Evolutionary conservation across 2,113 vertebrate genomes (phyloP).

Genomic region (Centrocercus urophasianus): DNA sequence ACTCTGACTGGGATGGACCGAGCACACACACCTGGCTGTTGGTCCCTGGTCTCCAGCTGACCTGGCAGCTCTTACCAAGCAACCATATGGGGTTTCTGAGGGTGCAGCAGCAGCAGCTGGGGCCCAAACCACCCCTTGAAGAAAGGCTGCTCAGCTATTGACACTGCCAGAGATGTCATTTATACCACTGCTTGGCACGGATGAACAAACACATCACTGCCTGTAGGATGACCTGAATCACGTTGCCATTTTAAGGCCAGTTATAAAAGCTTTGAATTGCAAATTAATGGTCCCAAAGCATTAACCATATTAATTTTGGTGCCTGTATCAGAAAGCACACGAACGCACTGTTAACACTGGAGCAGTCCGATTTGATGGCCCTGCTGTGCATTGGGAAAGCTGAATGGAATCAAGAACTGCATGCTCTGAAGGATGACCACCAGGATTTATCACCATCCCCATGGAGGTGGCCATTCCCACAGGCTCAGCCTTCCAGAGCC

Average conservation of each 20-base stretch:
- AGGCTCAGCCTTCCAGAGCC: neutral
- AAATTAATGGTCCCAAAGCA: neutral
- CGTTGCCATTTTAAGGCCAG: neutral
- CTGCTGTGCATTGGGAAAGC: neutral
- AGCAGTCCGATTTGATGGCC: neutral
- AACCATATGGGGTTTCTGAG: no score
- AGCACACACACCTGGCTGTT: no score
- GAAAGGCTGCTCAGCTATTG: neutral
- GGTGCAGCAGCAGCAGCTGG: no score
- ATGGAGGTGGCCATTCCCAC: neutral
- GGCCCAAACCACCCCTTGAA: neutral
- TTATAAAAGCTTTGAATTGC: neutral
- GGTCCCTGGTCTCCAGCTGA: no score
- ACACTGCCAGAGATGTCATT: neutral
- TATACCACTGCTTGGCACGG: neutral
- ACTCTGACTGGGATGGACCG: neutral
- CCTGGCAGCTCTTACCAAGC: neutral
- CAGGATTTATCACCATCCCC: slow-evolving; percentile 9
- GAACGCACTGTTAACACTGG: neutral
- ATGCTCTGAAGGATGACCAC: neutral
- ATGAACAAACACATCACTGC: neutral
- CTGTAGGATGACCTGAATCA: accelerated
- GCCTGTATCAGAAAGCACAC: neutral
- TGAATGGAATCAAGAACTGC: neutral
- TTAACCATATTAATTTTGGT: neutral